Evolutionary conservation across 2,888 invertebrate genomes (phyloP), one percentile per base, ranked within the genome.

Genomic region (Thymelicus lineola): DNA sequence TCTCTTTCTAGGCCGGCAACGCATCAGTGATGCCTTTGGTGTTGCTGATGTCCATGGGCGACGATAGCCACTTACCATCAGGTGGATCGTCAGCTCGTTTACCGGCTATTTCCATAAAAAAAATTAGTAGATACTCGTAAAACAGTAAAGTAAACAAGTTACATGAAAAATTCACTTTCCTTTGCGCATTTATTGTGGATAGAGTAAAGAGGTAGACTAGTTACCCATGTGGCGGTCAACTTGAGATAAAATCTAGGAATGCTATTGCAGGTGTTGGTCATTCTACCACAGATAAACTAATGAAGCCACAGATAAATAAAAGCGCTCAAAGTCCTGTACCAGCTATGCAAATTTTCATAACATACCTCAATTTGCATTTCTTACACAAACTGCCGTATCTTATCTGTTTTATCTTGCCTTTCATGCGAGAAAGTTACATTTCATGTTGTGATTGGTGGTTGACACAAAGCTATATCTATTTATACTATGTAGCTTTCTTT

Each of bases 281-380:
- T 53, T 57, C 38, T 58, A 17, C 55, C 55, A 38, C n/a, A 58
- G 66, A 66, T 66, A 58, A 66, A 66, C 14, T 66, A 66, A 66
- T 58, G 57, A 66, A 66, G 15, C 46, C 17, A 12, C 58, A 57
- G 66, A 66, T 58, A 66, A 36, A 55, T 36, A 63, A 63, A 55
- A 65, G 46, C 12, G 46, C 35, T 46, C 55, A 46, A 66, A 36
- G 58, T 58, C 17, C 17, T 48, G 36, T 48, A 59, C 1, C 66
- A 9, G 48, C 48, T 59, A 59, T 59, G 66, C 66, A 66, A 66
- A 66, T 66, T 46, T 46, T 59, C 66, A 59, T 59, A 59, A 59
- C 59, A 28, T 46, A 64, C 50, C 42, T 35, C 7, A 15, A 63
- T 63, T 48, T 66, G 66, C 66, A 59, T 66, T 66, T 59, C 65